Percentiles rank a stretch among this genome's conserved stretches.
Conservation (phyloP, 1,140 invertebrate genomes). For the Papilio glaucus region DNA sequence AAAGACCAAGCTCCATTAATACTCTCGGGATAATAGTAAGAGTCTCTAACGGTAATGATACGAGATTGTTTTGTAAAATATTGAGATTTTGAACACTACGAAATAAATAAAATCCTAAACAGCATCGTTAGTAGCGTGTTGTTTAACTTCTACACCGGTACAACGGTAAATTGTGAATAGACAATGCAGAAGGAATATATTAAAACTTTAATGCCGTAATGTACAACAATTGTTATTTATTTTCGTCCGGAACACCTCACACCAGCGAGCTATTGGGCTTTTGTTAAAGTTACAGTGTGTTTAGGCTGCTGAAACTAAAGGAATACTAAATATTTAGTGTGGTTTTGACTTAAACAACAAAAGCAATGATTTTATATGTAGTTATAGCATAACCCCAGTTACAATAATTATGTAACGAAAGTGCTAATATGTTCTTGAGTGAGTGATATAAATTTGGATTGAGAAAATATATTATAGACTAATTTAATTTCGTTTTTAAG, state of each 20-base stretch:
- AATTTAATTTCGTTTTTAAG: too few relatives aligned
- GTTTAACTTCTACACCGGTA: neutral
- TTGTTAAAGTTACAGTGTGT: constrained; percentile 22
- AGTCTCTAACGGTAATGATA: too few relatives aligned
- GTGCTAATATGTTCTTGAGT: too few relatives aligned
- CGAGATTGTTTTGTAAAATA: too few relatives aligned
- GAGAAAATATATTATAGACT: too few relatives aligned
- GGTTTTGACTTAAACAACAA: neutral
- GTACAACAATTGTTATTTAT: constrained; percentile 1
- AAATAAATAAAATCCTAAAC: too few relatives aligned
- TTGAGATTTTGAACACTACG: too few relatives aligned
- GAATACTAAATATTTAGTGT: neutral
- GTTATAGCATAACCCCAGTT: neutral
- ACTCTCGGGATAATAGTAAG: too few relatives aligned
- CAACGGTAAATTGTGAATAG: constrained; percentile 11
- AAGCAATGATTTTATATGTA: neutral
- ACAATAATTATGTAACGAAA: neutral
- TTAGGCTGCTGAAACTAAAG: constrained; percentile 12
- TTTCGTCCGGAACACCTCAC: constrained; percentile 1
- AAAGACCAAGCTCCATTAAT: too few relatives aligned
- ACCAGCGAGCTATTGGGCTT: constrained; percentile 1
- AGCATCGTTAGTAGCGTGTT: neutral
- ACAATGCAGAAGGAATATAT: constrained; percentile 15
- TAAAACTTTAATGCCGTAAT: constrained; percentile 22
- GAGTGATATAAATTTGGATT: too few relatives aligned